Evolutionary conservation across 2,888 invertebrate species (phyloP), one percentile per base, ranked within the genome.

Genomic region (Phania funesta): DNA sequence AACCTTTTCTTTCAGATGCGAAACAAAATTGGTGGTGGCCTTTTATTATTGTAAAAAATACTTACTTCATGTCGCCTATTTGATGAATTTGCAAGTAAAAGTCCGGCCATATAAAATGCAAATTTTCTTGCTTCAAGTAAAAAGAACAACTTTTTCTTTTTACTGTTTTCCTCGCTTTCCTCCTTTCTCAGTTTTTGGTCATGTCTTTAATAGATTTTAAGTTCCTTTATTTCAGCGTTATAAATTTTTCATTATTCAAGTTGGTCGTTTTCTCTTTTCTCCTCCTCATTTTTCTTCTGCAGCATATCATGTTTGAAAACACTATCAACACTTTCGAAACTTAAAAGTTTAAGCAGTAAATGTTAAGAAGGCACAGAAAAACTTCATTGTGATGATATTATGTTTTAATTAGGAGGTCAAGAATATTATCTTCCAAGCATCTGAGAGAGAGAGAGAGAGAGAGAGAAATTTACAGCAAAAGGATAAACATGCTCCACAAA

Each of bases 181-280:
- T n/a, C n/a, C n/a, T n/a, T n/a, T n/a, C n/a, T n/a, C n/a, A n/a
- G n/a, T n/a, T 26, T 26, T 67, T 60, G 4, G 7, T 35, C 2
- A 9, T 7, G 29, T 64, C 54, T 62, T 50, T 58, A 70, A 70
- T 80, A 78, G 71, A 71, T 70, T 76, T 62, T n/a, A 48, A 48
- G 70, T 35, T 77, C 77, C 68, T 68, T 24, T 68, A 38, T 56
- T 71, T 64, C 22, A 71, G 56, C 56, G 71, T 38, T 71, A 78
- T 78, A 78, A 71, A 78, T 64, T 71, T 70, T 71, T 78, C 71
- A 78, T 78, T 78, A 70, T 78, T 71, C 32, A 64, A 78, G 70
- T 78, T 71, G 64, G 54, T 56, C 35, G 41, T 52, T 32, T 52
- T 24, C 54, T 67, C 22, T 50, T 24, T 41, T 67, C 1, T 11